Percentiles rank a stretch among this genome's conserved stretches.
phyloP scores from a whole-genome alignment of 2,113 vertebrate genomes.

The Mobula birostris region DNA sequence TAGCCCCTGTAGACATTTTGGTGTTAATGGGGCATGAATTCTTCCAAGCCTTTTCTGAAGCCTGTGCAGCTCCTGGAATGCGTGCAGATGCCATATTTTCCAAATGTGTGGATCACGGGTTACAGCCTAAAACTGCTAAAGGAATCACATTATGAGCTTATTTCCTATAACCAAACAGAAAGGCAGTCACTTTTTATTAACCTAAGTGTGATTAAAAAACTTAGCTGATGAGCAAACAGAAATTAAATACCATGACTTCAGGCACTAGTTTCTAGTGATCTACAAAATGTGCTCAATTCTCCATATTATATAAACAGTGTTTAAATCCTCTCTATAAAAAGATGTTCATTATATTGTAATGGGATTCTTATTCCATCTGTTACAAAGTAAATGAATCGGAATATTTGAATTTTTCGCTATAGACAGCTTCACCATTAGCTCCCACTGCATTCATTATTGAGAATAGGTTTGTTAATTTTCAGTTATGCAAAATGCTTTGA shows the following conservation, averaged over 20 bases:
- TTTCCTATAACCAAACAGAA: neutral
- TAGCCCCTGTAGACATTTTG: neutral
- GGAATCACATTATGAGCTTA: neutral
- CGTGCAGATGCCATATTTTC: no score
- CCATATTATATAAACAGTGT: neutral
- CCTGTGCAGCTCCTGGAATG: neutral
- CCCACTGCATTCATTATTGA: neutral
- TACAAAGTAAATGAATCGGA: slow-evolving; percentile 18
- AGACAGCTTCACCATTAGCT: slow-evolving; percentile 18
- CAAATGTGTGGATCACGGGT: neutral
- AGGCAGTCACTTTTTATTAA: neutral
- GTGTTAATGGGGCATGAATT: neutral
- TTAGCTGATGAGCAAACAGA: slow-evolving; percentile 6
- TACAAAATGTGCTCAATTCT: slow-evolving; percentile 4
- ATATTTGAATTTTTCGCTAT: neutral
- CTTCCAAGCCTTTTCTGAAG: no score
- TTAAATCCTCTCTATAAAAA: slow-evolving; percentile 8
- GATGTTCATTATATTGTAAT: slow-evolving; percentile 26
- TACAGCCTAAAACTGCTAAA: neutral
- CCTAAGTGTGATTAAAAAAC: neutral
- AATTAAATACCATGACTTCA: neutral
- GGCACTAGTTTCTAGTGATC: slow-evolving; percentile 5
- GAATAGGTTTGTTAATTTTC: slow-evolving; percentile 22
- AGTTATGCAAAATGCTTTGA: neutral
- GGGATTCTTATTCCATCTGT: slow-evolving; percentile 13